Evolutionary conservation across 2,888 invertebrate species (phyloP), one percentile per base, ranked within the genome.

Genomic region (Andrena bucephala): DNA sequence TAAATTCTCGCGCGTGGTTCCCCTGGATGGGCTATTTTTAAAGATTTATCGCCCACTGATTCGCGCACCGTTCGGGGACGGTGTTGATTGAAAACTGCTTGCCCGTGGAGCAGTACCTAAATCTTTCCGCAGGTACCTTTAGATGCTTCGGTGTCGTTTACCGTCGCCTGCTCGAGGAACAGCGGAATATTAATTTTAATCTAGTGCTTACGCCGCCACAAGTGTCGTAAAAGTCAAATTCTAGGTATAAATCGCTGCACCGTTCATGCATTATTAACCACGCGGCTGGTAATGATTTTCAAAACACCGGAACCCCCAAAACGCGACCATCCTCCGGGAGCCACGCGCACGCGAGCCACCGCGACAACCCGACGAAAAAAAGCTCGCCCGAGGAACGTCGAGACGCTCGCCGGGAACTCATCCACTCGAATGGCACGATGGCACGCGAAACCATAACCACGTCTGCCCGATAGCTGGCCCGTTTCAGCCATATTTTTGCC

Each of bases 371-470:
- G 71, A 42, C 29, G 36, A 68, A 54, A 57, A 57, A 57, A 73
- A 67, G 20, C 65, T 66, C 52, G 54, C 62, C 20, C 13, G 16
- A 42, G 42, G 42, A 62, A 76, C 77, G 70, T 63, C 74, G 67
- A 71, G 81, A 85, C 85, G 83, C 89, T 90, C 87, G 57, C 59
- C 81, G 85, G 89, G 63, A 91, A 88, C 87, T 90, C 89, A 89
- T 89, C 84, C 88, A 83, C 72, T 76, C 81, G 83, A 92, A 92
- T 87, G 89, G 88, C 83, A 73, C 70, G 68, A 77, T 42, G 86
- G 85, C 92, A 92, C 91, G 92, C 91, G 89, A 92, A 88, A 87
- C 31, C 62, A 57, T 48, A 57, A 36, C 60, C 73, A 80, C 79
- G 77, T 85, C 81, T 77, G 76, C 77, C 80, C 86, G 79, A 84